Base-by-base conservation (phyloP, 92 coral and sea anemone genomes). In the Palythoa grandiflora region DNA sequence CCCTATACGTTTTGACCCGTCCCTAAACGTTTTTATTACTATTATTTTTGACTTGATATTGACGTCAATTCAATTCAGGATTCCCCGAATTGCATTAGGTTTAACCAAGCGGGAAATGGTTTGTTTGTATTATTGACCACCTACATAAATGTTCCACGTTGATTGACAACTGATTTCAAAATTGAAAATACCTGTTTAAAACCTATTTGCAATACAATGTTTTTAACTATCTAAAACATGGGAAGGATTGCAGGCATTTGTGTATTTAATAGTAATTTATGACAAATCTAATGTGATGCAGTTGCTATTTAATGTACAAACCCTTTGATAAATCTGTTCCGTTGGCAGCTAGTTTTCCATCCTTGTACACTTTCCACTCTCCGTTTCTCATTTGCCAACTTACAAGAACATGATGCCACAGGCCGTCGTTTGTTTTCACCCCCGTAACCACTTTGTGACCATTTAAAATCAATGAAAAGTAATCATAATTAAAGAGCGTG, bases 371-470 rank as follows among this genome's bases (percentile, higher is more conserved):
- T 60, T 89, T 76, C 73, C 78, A 87, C 10, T 20, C 48, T 5
- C 96, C 96, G 2, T 66, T 52, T 2, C 12, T 6, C 35, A 66
- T 91, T 51, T 89, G 88, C 94, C 94, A 93, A 3, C 93, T 89
- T n/a, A 93, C 84, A 9, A 84, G 88, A 53, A 93, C 80, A 75
- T 91, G 94, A 66, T 93, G 93, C 96, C 96, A 93, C 0, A 50
- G 16, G 9, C 93, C 93, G 66, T 93, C 90, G 80, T 76, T 76
- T 1, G 80, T 50, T 50, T 21, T 0, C 1, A 76, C 80, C 60
- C 80, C 80, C 1, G 80, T 76, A 9, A 50, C 80, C 2, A 21
- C 61, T 50, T 53, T 51, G 8, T 50, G 5, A 21, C 61, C 65
- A 20, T 76, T 76, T 50, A 76, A 16, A 16, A 76, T 17, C 14